Evolutionary conservation across 92 coral and sea anemone species (phyloP), one percentile per base, ranked within the genome.

Genomic region (Epizoanthus scotinus): DNA sequence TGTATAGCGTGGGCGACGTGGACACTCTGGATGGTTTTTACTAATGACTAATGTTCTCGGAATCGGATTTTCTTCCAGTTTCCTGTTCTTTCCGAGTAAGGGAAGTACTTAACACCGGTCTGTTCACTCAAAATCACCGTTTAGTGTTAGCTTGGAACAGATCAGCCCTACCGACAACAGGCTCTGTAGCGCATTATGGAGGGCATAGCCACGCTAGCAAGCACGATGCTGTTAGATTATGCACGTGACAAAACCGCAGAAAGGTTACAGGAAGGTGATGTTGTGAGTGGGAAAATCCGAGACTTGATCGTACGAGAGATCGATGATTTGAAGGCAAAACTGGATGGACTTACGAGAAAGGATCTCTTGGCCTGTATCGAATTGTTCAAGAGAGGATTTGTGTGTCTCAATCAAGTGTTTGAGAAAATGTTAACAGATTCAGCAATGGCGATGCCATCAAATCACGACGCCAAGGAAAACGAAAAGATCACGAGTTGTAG

Each of bases 291-390:
- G 22, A 59, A 59, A 59, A 18, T 59, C 63, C 26, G 63, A 0
- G 9, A 22, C 1, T 59, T 59, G 4, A 25, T 59, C 63, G 26
- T 59, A 8, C 63, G 63, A 8, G 63, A 59, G 26, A 59, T 59
- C 63, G 63, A 59, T 59, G 63, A 59, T 5, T 59, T 59, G 25
- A 59, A 59, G 9, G 20, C 63, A 9, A 21, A 59, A 25, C 4
- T 59, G 26, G 26, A 21, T 59, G 63, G 63, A 19, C 63, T 59
- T 59, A 6, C 26, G 26, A 59, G 63, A 29, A 59, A 19, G 20
- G 26, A 59, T n/a, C 63, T 59, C 20, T 59, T 59, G 63, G 63
- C 63, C 63, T n/a, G 63, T 29, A n/a, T 59, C 22, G 63, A 59
- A 29, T 10, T 59, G 22, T 59, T 59, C 63, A 17, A 59, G 27